Conservation (phyloP, 2,888 invertebrate genomes). For the Steromphala cineraria region DNA sequence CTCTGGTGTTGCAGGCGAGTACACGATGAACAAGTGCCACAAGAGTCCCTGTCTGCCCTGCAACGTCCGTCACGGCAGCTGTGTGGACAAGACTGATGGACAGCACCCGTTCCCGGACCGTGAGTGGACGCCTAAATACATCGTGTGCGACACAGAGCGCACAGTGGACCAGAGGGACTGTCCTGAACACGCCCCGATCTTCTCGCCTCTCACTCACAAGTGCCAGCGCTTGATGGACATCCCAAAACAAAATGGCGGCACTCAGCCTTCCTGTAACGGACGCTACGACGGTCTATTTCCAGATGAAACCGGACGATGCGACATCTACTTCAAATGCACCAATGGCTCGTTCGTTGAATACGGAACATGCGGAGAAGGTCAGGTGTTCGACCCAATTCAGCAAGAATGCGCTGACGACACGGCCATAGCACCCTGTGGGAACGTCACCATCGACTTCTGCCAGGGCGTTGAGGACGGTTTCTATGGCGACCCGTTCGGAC, state of each 20-base stretch:
- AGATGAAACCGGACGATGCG: constrained; percentile 32
- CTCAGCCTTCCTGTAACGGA: constrained; percentile 30
- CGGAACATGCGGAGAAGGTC: constrained; percentile 36
- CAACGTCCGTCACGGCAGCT: constrained; percentile 41
- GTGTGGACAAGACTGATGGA: constrained; percentile 43
- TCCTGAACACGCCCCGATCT: constrained; percentile 18
- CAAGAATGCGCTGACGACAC: constrained; percentile 38
- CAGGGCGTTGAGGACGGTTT: constrained; percentile 21
- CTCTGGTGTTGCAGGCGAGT: constrained; percentile 43
- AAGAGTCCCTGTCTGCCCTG: constrained; percentile 48
- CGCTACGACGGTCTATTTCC: constrained; percentile 28
- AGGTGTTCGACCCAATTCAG: constrained; percentile 51
- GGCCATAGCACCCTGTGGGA: constrained; percentile 20
- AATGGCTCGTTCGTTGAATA: constrained; percentile 33
- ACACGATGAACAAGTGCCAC: constrained; percentile 44
- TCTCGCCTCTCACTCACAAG: constrained; percentile 15
- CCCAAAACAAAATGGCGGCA: constrained; percentile 22
- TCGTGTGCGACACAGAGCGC: constrained; percentile 44
- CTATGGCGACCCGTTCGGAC: constrained; percentile 32
- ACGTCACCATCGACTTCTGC: constrained; percentile 22
- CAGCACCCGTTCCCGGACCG: constrained; percentile 37
- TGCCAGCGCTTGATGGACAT: constrained; percentile 24
- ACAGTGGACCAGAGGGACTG: constrained; percentile 38
- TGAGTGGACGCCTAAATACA: constrained; percentile 44
- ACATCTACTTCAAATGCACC: constrained; percentile 26